Evolutionary conservation across 2,113 vertebrate species (phyloP), one percentile per base, ranked within the genome.

Genomic region (Anarhynchus alexandrinus): DNA sequence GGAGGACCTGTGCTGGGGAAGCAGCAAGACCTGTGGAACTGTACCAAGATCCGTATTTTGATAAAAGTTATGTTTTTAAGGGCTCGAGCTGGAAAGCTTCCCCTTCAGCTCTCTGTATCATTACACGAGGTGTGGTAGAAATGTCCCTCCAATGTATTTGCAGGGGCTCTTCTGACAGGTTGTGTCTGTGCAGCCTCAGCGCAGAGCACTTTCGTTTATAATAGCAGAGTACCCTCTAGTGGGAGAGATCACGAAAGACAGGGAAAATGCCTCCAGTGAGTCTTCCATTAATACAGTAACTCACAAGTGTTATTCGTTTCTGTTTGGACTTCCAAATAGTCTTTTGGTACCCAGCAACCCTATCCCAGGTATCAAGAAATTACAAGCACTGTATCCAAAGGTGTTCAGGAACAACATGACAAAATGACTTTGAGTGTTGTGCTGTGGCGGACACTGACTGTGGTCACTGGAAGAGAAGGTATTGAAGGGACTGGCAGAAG

Each of bases 21-120:
- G 25, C 30, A 57, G 30, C 36, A 82, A 79, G 45, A 58, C 38
- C 10, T 1, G 4, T 1, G 3, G 43, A 80, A 72, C 22, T 16
- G 22, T 8, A 52, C 10, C 10, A 27, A 58, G 12, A 49, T 0
- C 1, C 0, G 20, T 65, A 80, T 72, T 38, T 27, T 1, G 0
- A 5, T 36, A 10, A 22, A 59, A 42, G 27, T 19, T 54, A 2
- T 3, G 19, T 21, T 69, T 70, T 74, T 10, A 45, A 49, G 12
- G 58, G 22, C 4, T 61, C 5, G 4, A 61, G 30, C 23, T 34
- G 14, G 12, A 45, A 57, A 79, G 21, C 11, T n/a, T 79, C 17
- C n/a, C 26, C 4, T 69, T 11, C 36, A 45, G 12, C 21, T 62
- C 25, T 51, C 34, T 18, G 9, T 36, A 12, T 47, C 55, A 7